phyloP scores from a whole-genome alignment of 2,113 vertebrate genomes.

The Rhipidura dahli region DNA sequence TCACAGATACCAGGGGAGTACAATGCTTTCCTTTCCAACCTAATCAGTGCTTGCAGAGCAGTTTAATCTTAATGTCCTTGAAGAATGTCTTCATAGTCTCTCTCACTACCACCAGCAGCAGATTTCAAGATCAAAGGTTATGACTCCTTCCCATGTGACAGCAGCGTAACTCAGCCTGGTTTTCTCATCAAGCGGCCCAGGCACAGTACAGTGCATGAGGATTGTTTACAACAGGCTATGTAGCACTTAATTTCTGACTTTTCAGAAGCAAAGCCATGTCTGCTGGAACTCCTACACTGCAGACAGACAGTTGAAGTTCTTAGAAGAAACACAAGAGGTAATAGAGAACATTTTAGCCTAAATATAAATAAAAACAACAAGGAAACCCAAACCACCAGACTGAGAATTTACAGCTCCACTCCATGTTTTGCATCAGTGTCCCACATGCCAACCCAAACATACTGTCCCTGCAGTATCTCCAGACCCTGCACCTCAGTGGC shows the following conservation, averaged over 20 bases:
- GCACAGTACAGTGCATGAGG: fast-evolving
- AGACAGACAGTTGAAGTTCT: background rate
- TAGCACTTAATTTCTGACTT: background rate
- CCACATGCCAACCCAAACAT: background rate
- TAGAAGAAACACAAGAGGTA: background rate
- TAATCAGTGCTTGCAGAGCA: background rate
- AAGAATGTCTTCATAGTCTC: background rate
- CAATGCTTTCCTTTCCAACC: background rate
- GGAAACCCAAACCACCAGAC: background rate
- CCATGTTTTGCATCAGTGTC: background rate
- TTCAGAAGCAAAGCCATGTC: background rate
- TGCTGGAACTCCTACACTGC: background rate
- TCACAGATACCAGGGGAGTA: background rate
- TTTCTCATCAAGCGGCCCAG: background rate
- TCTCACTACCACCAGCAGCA: background rate
- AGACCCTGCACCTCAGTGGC: background rate
- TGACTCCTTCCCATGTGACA: background rate
- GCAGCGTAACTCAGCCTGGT: background rate
- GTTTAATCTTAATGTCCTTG: background rate
- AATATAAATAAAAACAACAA: background rate
- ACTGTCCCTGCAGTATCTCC: background rate
- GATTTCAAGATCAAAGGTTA: conserved; percentile 14
- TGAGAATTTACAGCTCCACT: background rate
- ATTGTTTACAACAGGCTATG: background rate
- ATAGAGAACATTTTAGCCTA: background rate